A percentile compares a stretch with the other conserved stretches of the same genome.
phyloP scores from a whole-genome alignment of 2,113 vertebrate genomes.

The Cisticola juncidis region DNA sequence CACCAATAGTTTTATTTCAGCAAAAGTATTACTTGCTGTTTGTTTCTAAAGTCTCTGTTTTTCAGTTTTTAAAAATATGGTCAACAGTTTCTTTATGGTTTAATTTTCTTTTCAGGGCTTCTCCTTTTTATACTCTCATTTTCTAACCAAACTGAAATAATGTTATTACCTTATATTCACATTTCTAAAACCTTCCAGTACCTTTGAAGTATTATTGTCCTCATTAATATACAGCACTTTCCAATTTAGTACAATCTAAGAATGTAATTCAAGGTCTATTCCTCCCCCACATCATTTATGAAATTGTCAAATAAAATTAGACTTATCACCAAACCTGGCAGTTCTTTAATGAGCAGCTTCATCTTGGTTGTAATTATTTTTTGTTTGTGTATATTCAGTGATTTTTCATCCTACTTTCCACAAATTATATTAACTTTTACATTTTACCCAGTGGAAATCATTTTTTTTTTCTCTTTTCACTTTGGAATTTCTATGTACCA shows the following conservation, averaged over 20 bases:
- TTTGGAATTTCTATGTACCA: not conserved
- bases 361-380: slow-evolving; percentile 44
- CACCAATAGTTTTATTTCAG: not conserved
- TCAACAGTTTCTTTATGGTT: not conserved
- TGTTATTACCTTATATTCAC: slow-evolving; percentile 3
- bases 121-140: not conserved
- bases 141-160: slow-evolving; percentile 23
- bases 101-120: slow-evolving; percentile 22
- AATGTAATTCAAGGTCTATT: slow-evolving; percentile 36
- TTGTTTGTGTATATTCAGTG: slow-evolving; percentile 9
- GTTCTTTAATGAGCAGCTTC: slow-evolving; percentile 49
- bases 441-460: not conserved
- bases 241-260: slow-evolving; percentile 17
- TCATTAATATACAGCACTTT: slow-evolving; percentile 43
- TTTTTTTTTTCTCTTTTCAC: not conserved
- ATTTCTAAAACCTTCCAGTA: slow-evolving; percentile 20
- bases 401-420: slow-evolving; percentile 1
- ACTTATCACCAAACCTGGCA: slow-evolving; percentile 45
- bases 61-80: slow-evolving; percentile 1
- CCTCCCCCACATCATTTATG: slow-evolving; percentile 27
- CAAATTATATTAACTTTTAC: not conserved
- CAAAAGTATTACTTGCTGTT: not conserved
- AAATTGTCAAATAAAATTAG: slow-evolving; percentile 62
- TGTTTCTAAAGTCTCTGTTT: not conserved
- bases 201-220: slow-evolving; percentile 50